Evolutionary conservation across 2,888 invertebrate species (phyloP), one percentile per base, ranked within the genome.

Genomic region (Drosophila neoperkinsi): DNA sequence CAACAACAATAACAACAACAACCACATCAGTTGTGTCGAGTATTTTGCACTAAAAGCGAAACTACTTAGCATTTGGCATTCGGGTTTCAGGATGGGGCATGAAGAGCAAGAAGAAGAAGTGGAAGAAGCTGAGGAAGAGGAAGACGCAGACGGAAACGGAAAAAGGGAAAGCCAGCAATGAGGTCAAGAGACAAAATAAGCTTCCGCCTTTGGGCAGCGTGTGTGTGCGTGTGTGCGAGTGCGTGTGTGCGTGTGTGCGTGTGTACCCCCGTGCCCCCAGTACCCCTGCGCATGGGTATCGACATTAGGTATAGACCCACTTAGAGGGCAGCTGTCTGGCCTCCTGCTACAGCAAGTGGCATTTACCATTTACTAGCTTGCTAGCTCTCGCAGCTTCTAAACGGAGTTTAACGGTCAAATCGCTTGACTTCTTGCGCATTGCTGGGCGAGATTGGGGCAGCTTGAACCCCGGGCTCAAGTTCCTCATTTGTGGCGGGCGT

Each of bases 171-270:
- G 69, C 61, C 59, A 58, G 73, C 71, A 85, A 84, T 87, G 90
- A 89, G 84, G 84, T 84, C 84, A 84, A 86, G 87, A 87, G 84
- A 85, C 90, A 84, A 77, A 89, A 89, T 84, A 84, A 87, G 90
- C 84, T 87, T 87, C 84, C 90, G 63, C 50, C 38, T 38, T 38
- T 38, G 62, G 52, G 25, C 52, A 58, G 69, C 46, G 63, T 68
- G 66, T 62, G 63, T 58, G 53, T 30, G 50, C 6, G 51, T 1
- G 41, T 21, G 25, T 21, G 25, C 4, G 28, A 3, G 28, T 28
- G 28, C 3, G 28, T 0, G 25, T 0, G 53, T 36, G 36, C 46
- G 51, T n/a, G 53, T 36, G 52, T 25, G 34, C 43, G 53, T 31
- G 30, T 43, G 36, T 41, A 13, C 1, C 11, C 58, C 49, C 60